phyloP scores from a whole-genome alignment of 2,797 vertebrate genomes.

The Microcaecilia unicolor region DNA sequence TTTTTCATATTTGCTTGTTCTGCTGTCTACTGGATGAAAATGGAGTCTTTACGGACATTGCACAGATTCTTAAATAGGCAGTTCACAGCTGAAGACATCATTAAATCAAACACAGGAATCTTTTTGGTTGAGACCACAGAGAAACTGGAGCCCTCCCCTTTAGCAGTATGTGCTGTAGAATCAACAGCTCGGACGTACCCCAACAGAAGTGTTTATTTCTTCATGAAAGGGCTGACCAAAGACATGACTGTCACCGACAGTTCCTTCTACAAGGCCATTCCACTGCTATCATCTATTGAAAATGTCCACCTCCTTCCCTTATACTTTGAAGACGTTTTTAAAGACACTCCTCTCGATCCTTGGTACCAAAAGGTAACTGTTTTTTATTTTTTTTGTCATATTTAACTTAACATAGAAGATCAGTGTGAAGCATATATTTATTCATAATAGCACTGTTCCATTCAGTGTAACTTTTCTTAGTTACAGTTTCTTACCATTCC shows the following conservation, averaged over 20 bases:
- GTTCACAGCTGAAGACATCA: too few species aligned
- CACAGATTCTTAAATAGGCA: too few species aligned
- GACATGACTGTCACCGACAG: not conserved
- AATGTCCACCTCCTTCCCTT: conserved; percentile 2
- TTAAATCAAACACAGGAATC: too few species aligned
- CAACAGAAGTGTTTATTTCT: not conserved
- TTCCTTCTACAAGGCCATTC: not conserved
- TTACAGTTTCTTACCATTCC: too few species aligned
- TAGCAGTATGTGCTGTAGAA: not conserved
- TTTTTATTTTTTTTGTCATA: too few species aligned
- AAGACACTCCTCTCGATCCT: not conserved
- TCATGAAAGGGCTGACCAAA: not conserved
- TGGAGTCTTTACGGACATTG: too few species aligned
- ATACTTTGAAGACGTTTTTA: not conserved
- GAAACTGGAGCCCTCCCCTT: not conserved
- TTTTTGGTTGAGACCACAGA: not conserved
- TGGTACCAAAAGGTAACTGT: conserved; percentile 5
- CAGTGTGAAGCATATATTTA: too few species aligned
- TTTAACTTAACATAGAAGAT: too few species aligned
- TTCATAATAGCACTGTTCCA: too few species aligned
- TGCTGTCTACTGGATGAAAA: too few species aligned
- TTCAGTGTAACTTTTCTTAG: too few species aligned
- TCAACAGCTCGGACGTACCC: conserved; percentile 2
- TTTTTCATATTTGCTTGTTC: too few species aligned
- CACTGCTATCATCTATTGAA: not conserved